Percentiles rank a stretch among this genome's conserved stretches.
These are phyloP conservation scores for Nettapus auritus DNA, from an alignment of 2,113 vertebrate genomes.

Conservation along the genomic window DNA sequence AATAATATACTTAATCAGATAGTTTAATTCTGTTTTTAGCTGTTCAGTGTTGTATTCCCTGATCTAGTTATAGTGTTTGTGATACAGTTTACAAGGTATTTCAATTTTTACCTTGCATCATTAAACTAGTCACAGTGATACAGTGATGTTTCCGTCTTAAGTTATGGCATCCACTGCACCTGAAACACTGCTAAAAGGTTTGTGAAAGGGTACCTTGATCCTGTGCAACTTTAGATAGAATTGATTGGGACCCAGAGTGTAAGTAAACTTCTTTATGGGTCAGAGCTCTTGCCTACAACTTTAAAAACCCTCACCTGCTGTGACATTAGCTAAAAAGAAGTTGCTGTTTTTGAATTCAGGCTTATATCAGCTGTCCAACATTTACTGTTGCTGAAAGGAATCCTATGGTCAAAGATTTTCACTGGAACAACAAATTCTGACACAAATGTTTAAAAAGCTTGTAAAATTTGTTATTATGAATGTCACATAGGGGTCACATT, in stretches of 20 bases:
- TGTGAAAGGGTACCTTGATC: neutral
- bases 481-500: conserved; percentile 7
- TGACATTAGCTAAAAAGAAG: neutral
- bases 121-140: neutral
- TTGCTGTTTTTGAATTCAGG: neutral
- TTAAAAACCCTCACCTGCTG: neutral
- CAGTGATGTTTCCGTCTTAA: neutral
- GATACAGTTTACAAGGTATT: neutral
- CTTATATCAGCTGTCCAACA: neutral
- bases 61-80: neutral
- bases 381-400: conserved; percentile 6
- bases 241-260: neutral
- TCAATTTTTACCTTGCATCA: neutral
- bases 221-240: neutral
- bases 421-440: neutral
- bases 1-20: neutral
- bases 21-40: neutral
- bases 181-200: neutral
- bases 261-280: neutral
- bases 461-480: conserved; percentile 1
- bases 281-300: neutral
- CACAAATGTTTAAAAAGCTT: conserved; percentile 19
- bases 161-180: neutral
- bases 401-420: neutral
- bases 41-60: neutral